phyloP scores from a whole-genome alignment of 2,888 invertebrate species.

The Drosophila dives region DNA sequence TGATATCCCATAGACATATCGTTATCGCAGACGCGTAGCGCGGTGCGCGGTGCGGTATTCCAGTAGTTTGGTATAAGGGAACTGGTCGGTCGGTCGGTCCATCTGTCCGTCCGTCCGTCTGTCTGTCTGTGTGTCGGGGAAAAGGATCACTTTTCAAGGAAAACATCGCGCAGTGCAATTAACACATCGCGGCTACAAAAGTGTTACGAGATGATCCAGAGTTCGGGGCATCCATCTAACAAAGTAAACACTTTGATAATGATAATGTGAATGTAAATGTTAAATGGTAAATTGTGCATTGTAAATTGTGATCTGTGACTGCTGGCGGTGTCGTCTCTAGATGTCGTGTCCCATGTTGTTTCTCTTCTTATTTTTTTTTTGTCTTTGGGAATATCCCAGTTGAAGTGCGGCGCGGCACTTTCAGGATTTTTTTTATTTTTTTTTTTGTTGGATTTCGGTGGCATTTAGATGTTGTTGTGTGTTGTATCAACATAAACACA shows the following conservation, averaged over 20 bases:
- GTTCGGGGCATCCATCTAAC: conserved; percentile 11
- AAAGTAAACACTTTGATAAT: conserved; percentile 73
- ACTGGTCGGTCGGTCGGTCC: not conserved
- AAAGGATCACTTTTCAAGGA: conserved; percentile 80
- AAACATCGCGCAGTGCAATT: conserved; percentile 79
- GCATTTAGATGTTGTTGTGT: conserved; percentile 32
- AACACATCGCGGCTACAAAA: conserved; percentile 65
- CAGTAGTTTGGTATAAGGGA: not conserved
- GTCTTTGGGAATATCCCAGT: conserved; percentile 46
- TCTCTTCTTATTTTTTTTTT: not conserved
- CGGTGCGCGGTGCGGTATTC: conserved; percentile 52
- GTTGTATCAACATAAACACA: conserved; percentile 61
- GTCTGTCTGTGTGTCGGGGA: conserved; percentile 12
- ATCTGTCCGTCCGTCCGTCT: not conserved
- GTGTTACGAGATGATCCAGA: conserved; percentile 45
- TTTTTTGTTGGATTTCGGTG: conserved; percentile 1
- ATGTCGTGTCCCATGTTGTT: conserved; percentile 26
- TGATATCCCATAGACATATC: conserved; percentile 54
- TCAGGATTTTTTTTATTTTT: conserved; percentile 50
- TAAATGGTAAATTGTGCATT: conserved; percentile 35
- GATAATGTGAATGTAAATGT: conserved; percentile 60
- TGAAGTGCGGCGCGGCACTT: conserved; percentile 64
- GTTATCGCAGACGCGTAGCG: conserved; percentile 51
- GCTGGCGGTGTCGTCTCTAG: conserved; percentile 56
- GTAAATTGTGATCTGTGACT: conserved; percentile 35